Evolutionary conservation across 2,888 invertebrate genomes (phyloP).

Genomic region (Eupeodes latifasciatus): DNA sequence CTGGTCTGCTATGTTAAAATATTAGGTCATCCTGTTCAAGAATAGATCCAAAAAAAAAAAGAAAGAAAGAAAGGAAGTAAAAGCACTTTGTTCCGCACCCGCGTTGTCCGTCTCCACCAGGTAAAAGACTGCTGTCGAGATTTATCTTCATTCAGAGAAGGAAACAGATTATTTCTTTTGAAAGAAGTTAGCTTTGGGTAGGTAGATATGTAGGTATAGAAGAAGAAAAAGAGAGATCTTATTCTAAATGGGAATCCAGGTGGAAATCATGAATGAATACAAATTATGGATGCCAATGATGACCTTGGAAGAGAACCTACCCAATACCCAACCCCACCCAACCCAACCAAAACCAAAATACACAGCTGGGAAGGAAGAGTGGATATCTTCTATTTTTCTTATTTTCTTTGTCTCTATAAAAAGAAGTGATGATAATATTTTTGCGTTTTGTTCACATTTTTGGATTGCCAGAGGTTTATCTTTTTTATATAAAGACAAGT

Average conservation of each 20-base stretch:
- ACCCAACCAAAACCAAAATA: background rate
- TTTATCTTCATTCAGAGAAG: constrained; percentile 63
- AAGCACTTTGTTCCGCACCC: constrained; percentile 11
- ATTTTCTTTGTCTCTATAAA: background rate
- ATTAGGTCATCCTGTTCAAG: constrained; percentile 12
- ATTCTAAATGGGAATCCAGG: constrained; percentile 70
- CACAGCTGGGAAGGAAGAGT: background rate
- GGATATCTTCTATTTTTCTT: background rate
- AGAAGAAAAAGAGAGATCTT: constrained; percentile 28
- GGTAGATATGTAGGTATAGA: too few species aligned
- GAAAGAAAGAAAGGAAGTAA: background rate
- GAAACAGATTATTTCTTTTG: constrained; percentile 52
- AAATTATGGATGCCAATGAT: constrained; percentile 66
- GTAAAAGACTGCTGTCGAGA: constrained; percentile 44
- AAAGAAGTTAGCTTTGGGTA: background rate
- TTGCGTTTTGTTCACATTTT: constrained; percentile 25
- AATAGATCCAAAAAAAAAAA: background rate
- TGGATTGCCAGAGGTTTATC: constrained; percentile 51
- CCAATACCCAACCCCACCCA: background rate
- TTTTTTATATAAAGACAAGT: constrained; percentile 67
- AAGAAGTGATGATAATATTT: constrained; percentile 44
- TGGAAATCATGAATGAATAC: constrained; percentile 72
- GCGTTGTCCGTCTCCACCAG: constrained; percentile 12
- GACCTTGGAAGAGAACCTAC: constrained; percentile 51
- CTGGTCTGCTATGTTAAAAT: background rate